Percentiles rank a stretch among this genome's conserved stretches.
Evolutionary conservation across 2,797 vertebrate genomes (phyloP).

Genomic region (Sparus aurata): DNA sequence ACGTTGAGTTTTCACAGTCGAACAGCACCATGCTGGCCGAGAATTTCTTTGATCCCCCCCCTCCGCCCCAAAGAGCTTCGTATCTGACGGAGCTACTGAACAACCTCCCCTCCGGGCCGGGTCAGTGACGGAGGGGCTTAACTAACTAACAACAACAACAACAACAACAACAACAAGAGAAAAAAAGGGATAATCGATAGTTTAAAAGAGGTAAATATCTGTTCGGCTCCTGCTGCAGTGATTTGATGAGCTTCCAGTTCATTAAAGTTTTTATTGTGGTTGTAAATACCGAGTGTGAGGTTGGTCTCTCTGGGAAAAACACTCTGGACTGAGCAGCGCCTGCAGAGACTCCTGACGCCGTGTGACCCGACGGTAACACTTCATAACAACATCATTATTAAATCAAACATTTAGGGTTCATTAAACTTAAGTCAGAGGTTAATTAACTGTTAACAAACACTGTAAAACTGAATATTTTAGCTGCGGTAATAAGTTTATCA

Average conservation of each 20-base stretch:
- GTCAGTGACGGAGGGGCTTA: conserved; percentile 24
- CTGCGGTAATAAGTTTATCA: too few species aligned
- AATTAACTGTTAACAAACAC: too few species aligned
- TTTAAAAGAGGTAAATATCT: conserved; percentile 1
- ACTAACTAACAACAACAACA: neutral
- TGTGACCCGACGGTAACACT: too few species aligned
- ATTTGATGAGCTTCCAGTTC: conserved; percentile 9
- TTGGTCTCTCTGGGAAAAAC: conserved; percentile 10
- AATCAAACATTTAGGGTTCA: too few species aligned
- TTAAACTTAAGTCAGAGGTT: too few species aligned
- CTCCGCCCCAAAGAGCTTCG: conserved; percentile 16
- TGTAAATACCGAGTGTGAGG: conserved; percentile 34
- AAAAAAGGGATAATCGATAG: neutral
- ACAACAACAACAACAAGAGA: neutral
- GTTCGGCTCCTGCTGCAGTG: neutral
- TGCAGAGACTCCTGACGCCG: too few species aligned
- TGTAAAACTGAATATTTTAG: too few species aligned
- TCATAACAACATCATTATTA: too few species aligned
- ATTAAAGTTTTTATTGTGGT: conserved; percentile 42
- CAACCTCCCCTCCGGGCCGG: neutral
- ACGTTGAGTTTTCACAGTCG: conserved; percentile 60
- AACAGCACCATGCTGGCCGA: conserved; percentile 62
- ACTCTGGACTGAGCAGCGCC: neutral
- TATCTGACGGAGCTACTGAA: conserved; percentile 26
- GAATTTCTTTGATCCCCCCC: conserved; percentile 71